phyloP scores from a whole-genome alignment of 2,888 invertebrate species.

The Watsonalla binaria region DNA sequence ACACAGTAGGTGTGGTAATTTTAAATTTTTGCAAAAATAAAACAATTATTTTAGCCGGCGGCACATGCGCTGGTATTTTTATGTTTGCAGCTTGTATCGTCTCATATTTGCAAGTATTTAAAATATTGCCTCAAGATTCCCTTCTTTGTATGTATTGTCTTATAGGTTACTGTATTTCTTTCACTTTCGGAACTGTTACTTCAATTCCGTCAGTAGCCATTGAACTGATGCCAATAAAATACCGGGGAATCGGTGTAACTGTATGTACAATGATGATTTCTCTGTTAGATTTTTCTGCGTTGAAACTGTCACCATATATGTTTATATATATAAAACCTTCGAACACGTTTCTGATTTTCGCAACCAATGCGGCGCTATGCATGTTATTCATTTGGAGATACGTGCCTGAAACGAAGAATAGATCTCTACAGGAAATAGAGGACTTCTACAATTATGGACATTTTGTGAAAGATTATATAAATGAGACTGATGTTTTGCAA shows the following conservation, averaged over 20 bases:
- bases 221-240: constrained; percentile 19
- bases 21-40: constrained; percentile 11
- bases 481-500: neutral
- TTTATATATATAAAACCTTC: constrained; percentile 11
- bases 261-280: neutral
- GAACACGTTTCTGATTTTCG: constrained; percentile 15
- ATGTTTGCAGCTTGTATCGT: constrained; percentile 7
- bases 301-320: constrained; percentile 12
- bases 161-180: constrained; percentile 8
- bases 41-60: constrained; percentile 9
- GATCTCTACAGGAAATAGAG: constrained; percentile 15
- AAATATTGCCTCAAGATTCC: constrained; percentile 8
- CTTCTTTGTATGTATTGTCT: constrained; percentile 12
- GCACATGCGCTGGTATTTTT: constrained; percentile 2
- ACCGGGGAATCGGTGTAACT: neutral
- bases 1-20: constrained; percentile 5
- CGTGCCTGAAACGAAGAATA: constrained; percentile 18
- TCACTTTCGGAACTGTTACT: constrained; percentile 11
- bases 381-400: constrained; percentile 14
- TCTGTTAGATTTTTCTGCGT: neutral
- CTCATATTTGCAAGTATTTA: constrained; percentile 9
- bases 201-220: constrained; percentile 10
- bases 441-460: neutral
- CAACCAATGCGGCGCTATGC: constrained; percentile 10
- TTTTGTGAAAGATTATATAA: neutral